Evolutionary conservation across 2,797 vertebrate genomes (phyloP), one percentile per base, ranked within the genome.

Genomic region (Podarcis siculus): DNA sequence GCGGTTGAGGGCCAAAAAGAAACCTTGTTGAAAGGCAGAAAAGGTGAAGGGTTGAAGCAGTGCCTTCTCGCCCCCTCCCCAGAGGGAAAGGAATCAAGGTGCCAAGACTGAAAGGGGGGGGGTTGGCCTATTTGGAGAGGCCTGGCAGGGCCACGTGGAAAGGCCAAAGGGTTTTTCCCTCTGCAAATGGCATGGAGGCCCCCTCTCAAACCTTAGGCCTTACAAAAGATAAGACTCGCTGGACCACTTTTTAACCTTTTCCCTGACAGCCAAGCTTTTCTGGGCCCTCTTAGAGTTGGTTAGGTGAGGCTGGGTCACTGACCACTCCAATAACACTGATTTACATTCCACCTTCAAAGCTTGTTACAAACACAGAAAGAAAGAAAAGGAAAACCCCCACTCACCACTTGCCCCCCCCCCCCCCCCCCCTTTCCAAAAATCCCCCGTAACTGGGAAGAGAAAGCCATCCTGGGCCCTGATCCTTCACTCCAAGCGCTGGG

Each of bases 341-440:
- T 75, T 86, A 89, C 88, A 86, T 89, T 89, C 83, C 79, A 81
- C 83, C 83, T 89, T 89, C 88, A 76, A 86, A 67, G 64, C 78
- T 86, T 42, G 78, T 82, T 89, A 85, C 72, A 86, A 86, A 89
- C 78, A 75, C 88, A 76, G 78, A 82, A 89, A 86, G 82, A 66
- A 85, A 89, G 23, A 19, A 66, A 37, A 12, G 21, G 42, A 8
- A 7, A 45, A n/a, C 32, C 71, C 87, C 87, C 83, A 81, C 78
- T 49, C 49, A 85, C 83, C n/a, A 55, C 72, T 82, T 76, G 78
- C 71, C 83, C 83, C 7, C 72, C 35, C 88, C 45, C 61, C 37
- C 25, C 79, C 79, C 78, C 49, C 61, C 55, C 42, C 17, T 61
- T 84, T 61, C 82, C 66, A 78, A 32, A 78, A 79, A 49, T 86